These are phyloP conservation scores for Leptinotarsa undecemlineata DNA, from an alignment of 1,140 invertebrate species.

Conservation along the genomic window DNA sequence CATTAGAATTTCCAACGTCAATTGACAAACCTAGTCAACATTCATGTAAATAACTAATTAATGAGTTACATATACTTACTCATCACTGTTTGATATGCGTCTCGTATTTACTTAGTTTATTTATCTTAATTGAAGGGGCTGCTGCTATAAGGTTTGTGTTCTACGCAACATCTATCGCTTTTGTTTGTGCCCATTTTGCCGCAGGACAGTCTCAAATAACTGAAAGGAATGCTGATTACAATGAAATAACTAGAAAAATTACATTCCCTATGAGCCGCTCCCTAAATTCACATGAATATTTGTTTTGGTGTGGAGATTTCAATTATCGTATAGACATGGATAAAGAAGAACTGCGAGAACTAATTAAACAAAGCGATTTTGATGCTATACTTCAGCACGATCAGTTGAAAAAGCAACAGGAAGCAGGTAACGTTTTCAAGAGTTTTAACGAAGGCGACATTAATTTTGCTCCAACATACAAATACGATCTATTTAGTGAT, in stretches of 20 bases:
- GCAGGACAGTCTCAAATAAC: constrained; percentile 96
- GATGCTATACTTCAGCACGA: constrained; percentile 81
- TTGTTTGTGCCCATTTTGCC: constrained; percentile 98
- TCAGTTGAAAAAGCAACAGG: constrained; percentile 84
- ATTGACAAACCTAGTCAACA: too few species aligned
- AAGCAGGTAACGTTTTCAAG: constrained; percentile 86
- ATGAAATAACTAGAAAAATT: constrained; percentile 92
- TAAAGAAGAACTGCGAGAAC: constrained; percentile 90
- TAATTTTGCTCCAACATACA: constrained; percentile 95
- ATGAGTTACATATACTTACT: too few species aligned
- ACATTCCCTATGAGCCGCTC: constrained; percentile 91
- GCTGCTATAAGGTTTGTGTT: constrained; percentile 91
- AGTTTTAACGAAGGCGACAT: constrained; percentile 93
- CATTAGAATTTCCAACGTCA: too few species aligned
- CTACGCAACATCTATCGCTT: constrained; percentile 92
- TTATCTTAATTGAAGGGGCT: constrained; percentile 66
- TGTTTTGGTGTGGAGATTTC: constrained; percentile 99
- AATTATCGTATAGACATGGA: constrained; percentile 98
- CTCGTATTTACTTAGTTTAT: too few species aligned
- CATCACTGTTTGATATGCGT: too few species aligned
- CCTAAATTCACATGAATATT: constrained; percentile 93
- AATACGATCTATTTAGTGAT: constrained; percentile 98
- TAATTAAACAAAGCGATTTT: constrained; percentile 79
- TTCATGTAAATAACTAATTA: too few species aligned
- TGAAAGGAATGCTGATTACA: constrained; percentile 95